Conservation (phyloP, 2,113 vertebrate genomes). For the Turdus rufiventris region DNA sequence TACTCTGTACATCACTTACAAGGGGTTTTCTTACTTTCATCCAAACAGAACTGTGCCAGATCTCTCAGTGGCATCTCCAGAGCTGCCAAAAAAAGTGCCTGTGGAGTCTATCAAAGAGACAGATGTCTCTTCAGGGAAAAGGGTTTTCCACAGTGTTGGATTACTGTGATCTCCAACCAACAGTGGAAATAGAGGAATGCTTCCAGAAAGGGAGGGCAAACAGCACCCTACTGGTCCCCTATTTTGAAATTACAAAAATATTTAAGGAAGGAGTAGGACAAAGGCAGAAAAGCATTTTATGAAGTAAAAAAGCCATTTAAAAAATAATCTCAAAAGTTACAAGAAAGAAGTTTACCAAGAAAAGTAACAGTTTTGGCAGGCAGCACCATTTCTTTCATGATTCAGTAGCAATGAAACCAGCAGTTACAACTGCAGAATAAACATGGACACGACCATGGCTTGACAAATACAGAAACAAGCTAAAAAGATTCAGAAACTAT, state of each 20-base stretch:
- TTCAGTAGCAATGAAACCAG: background rate
- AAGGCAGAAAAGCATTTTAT: background rate
- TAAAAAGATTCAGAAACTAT: background rate
- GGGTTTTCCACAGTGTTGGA: slow-evolving; percentile 27
- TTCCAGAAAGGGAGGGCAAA: slow-evolving; percentile 1
- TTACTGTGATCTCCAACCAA: slow-evolving; percentile 62
- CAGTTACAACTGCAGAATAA: background rate
- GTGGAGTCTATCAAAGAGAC: slow-evolving; percentile 53
- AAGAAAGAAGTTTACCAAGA: background rate
- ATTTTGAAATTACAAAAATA: slow-evolving; percentile 42
- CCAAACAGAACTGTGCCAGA: background rate
- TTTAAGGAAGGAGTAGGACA: background rate
- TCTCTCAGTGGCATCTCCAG: slow-evolving; percentile 29
- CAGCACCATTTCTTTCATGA: background rate
- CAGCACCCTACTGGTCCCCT: background rate
- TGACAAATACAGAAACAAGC: background rate
- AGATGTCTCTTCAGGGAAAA: slow-evolving; percentile 27
- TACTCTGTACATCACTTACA: background rate
- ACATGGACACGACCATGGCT: background rate
- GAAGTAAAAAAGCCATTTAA: background rate
- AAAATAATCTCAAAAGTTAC: background rate
- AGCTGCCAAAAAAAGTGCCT: slow-evolving; percentile 26
- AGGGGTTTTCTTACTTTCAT: background rate
- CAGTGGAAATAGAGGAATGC: slow-evolving; percentile 23
- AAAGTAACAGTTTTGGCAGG: background rate